Evolutionary conservation across 2,888 invertebrate species (phyloP), one percentile per base, ranked within the genome.

Genomic region (Agrilus cyanescens): DNA sequence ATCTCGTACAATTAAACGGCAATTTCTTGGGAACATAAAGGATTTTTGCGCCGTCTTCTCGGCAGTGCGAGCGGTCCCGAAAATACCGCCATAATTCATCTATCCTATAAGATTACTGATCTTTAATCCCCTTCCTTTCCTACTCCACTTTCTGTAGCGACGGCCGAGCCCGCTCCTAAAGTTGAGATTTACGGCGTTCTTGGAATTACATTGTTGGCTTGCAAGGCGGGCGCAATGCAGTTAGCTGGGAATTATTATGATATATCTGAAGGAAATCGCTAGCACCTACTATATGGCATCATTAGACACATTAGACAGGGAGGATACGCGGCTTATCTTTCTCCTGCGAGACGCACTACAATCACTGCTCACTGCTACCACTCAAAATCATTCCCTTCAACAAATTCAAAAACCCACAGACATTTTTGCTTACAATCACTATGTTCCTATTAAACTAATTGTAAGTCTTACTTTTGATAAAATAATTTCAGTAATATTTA

Each of bases 91-190:
- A 78, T 78, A 78, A 78, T 71, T 78, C 78, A 78, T 78, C 76
- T 69, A 71, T 68, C 67, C 70, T 73, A 74, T 74, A 74, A 78
- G 78, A 78, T 78, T 77, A 78, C 77, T 78, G 77, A 78, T 78
- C 78, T 79, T 77, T 78, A 78, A 78, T 78, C 78, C 78, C 75
- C 75, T 75, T 73, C 69, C 71, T 62, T 63, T 60, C 60, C 56
- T 56, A 64, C 65, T 70, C 67, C 71, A 72, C 74, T 73, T 63
- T 64, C 63, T 63, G 63, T 62, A 64, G 61, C 62, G 60, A 25
- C 25, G 59, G 58, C 58, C 59, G 60, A 25, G 25, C 25, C 25
- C 58, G 60, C 65, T 65, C 63, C 76, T 76, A 76, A 77, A 77
- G 75, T 78, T 78, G 75, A 78, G 78, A 78, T 78, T 78, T 78